Evolutionary conservation across 2,888 invertebrate genomes (phyloP).

Genomic region (Catonia carolina): DNA sequence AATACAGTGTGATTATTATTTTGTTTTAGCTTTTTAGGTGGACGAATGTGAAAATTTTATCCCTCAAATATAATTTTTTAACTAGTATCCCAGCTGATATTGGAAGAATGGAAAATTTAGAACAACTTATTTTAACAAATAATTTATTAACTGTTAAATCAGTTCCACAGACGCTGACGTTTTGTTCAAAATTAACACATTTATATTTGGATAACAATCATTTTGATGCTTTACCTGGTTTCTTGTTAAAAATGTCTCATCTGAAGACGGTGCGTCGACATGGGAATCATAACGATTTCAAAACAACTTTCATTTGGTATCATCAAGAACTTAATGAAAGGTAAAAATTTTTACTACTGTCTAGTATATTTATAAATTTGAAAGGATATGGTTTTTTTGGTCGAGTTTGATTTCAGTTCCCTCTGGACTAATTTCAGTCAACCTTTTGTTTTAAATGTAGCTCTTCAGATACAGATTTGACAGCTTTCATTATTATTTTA

Average conservation of each 20-base stretch:
- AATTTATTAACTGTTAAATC: slow-evolving; percentile 45
- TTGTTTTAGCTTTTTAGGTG: slow-evolving; percentile 43
- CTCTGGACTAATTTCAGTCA: not conserved
- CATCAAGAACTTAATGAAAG: slow-evolving; percentile 45
- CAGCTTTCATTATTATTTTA: no score
- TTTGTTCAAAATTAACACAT: slow-evolving; percentile 41
- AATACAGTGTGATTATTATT: not conserved
- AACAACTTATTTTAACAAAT: slow-evolving; percentile 43
- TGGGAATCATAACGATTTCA: slow-evolving; percentile 47
- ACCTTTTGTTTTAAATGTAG: not conserved
- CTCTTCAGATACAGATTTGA: no score
- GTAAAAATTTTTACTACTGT: slow-evolving; percentile 33
- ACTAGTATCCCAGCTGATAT: slow-evolving; percentile 43
- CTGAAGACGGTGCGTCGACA: slow-evolving; percentile 45
- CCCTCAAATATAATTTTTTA: slow-evolving; percentile 44
- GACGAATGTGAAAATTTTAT: slow-evolving; percentile 41
- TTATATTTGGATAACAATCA: slow-evolving; percentile 45
- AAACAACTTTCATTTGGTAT: slow-evolving; percentile 47
- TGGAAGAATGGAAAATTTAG: slow-evolving; percentile 42
- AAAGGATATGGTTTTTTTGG: not conserved
- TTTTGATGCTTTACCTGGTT: slow-evolving; percentile 45
- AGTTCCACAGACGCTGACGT: slow-evolving; percentile 43
- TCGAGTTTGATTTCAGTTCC: no score
- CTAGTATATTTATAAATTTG: not conserved
- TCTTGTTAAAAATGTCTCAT: slow-evolving; percentile 42